Conservation (phyloP, 2,888 invertebrate genomes). For the Tetranychus piercei region DNA sequence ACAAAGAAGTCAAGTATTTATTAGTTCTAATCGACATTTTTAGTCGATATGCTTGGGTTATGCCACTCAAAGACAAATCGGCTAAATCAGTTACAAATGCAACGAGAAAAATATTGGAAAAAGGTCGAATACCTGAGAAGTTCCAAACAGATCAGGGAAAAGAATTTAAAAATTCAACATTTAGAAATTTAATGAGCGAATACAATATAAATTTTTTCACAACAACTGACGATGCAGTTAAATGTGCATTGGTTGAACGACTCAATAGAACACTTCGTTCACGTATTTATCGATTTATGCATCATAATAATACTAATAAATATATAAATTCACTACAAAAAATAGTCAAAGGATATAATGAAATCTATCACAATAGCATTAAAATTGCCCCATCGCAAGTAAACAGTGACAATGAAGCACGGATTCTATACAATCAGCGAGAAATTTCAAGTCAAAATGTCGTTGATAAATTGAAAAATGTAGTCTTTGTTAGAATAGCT, state of each 20-base stretch:
- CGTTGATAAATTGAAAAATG: background rate
- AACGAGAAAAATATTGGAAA: slow-evolving; percentile 24
- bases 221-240: slow-evolving; percentile 28
- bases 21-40: slow-evolving; percentile 28
- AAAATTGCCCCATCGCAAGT: background rate
- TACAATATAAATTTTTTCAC: slow-evolving; percentile 23
- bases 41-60: slow-evolving; percentile 26
- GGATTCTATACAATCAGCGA: background rate
- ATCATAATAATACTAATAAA: slow-evolving; percentile 22
- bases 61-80: slow-evolving; percentile 27
- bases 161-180: slow-evolving; percentile 24
- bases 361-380: slow-evolving; percentile 9
- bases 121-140: slow-evolving; percentile 21
- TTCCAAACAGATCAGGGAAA: slow-evolving; percentile 26
- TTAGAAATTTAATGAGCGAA: slow-evolving; percentile 5
- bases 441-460: background rate
- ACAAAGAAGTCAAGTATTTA: slow-evolving; percentile 26
- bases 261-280: slow-evolving; percentile 25
- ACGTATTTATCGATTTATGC: slow-evolving; percentile 28
- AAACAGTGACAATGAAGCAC: background rate
- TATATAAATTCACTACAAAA: slow-evolving; percentile 23
- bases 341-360: slow-evolving; percentile 12
- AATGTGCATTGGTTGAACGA: background rate
- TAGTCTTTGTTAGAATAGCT: background rate
- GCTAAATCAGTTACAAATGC: slow-evolving; percentile 14